Base-by-base conservation (phyloP, 2,113 vertebrate genomes). In the Amphiprion percula region DNA sequence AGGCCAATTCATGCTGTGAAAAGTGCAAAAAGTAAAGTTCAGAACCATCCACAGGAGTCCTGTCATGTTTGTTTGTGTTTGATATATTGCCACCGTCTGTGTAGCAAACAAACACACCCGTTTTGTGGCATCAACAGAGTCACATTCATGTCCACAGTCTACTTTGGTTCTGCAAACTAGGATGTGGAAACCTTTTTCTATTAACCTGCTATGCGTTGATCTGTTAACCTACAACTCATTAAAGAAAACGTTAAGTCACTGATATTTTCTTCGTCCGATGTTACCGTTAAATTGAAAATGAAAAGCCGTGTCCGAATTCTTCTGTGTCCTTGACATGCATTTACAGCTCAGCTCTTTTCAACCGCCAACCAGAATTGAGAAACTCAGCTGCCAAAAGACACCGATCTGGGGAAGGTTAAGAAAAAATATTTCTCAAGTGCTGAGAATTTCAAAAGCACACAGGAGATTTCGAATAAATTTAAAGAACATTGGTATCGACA, bases 341-440 rank as follows among this genome's bases (percentile, higher is more conserved):
- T 52, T 39, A 59, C 6, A 53, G 46, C 6, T 47, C 17, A 1
- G 30, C 16, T 71, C 61, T 56, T 49, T 65, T 71, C 30, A 23
- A 53, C 28, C 12, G 30, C 19, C 12, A 56, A 53, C 15, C 19
- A 63, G 17, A 64, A 69, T 70, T 73, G 19, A 46, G 52, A 74
- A 23, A 33, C 44, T 49, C 7, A n/a, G 63, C 39, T 52, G 74
- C 37, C 15, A 73, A 82, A 72, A 80, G 62, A 12, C 41, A 65
- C 8, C 23, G 53, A 59, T 79, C 37, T 37, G 4, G 0, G 30
- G 23, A 17, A 73, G 73, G 63, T 76, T 33, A 56, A 54, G 53
- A 60, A 81, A 83, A 39, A 10, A 68, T 17, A 41, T 78, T 24
- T 70, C n/a, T 76, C 37, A 59, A 80, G 60, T 59, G 49, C 28